Evolutionary conservation across 2,113 vertebrate genomes (phyloP).

Genomic region (Gnathonemus echidnorhynchus): DNA sequence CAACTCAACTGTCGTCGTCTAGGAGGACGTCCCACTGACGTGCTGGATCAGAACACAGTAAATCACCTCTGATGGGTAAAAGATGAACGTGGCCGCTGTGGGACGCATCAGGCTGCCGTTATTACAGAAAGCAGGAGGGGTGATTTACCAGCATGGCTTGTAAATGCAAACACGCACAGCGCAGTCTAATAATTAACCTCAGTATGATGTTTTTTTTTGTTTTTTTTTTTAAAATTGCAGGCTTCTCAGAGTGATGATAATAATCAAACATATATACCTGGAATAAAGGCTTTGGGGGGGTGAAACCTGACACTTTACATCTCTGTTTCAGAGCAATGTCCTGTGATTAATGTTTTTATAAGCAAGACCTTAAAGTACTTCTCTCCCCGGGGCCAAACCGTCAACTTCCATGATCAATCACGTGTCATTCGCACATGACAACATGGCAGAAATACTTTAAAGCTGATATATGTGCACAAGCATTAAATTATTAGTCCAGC

Average conservation of each 20-base stretch:
- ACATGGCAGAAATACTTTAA: conserved; percentile 69
- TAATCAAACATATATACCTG: not conserved
- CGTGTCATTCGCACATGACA: conserved; percentile 54
- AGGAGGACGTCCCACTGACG: not conserved
- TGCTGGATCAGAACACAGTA: not conserved
- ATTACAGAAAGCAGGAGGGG: not conserved
- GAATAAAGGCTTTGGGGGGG: not conserved
- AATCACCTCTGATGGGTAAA: not conserved
- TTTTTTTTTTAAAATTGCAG: not conserved
- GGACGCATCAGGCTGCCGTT: not conserved
- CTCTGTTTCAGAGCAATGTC: conserved; percentile 23
- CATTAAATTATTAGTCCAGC: conserved; percentile 65
- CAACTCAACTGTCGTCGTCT: not conserved
- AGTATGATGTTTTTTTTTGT: no score
- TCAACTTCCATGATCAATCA: conserved; percentile 67
- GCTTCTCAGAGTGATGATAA: conserved; percentile 33
- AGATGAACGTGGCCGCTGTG: not conserved
- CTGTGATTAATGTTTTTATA: conserved; percentile 69
- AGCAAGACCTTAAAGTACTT: conserved; percentile 64
- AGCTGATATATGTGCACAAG: conserved; percentile 63
- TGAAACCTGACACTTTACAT: conserved; percentile 37
- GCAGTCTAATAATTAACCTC: not conserved
- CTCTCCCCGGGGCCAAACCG: conserved; percentile 44
- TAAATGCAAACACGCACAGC: not conserved
- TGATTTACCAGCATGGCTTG: not conserved